A percentile compares a stretch with the other conserved stretches of the same genome.
Evolutionary conservation across 2,113 vertebrate genomes (phyloP).

Genomic region (Syngnathus floridae): DNA sequence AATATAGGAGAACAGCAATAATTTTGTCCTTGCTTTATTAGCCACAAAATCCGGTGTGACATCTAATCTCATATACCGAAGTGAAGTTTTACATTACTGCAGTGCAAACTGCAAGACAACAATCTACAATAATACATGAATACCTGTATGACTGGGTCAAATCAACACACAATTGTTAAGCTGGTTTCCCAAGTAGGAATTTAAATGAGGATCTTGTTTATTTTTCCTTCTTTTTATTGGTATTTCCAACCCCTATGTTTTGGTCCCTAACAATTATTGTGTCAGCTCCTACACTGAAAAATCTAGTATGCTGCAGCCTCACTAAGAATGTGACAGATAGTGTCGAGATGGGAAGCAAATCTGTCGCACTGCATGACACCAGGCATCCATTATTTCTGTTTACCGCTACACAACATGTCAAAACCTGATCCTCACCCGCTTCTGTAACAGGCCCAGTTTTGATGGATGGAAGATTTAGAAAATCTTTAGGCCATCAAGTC

Average conservation of each 20-base stretch:
- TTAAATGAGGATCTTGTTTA: neutral
- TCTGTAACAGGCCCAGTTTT: conserved; percentile 5
- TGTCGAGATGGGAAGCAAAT: conserved; percentile 16
- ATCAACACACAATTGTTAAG: neutral
- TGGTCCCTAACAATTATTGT: conserved; percentile 3
- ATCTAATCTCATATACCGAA: too few relatives aligned
- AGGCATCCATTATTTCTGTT: conserved; percentile 17
- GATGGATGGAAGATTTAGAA: conserved; percentile 3
- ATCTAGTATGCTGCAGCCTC: conserved; percentile 11
- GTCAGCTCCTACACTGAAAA: conserved; percentile 2
- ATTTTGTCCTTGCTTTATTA: too few relatives aligned
- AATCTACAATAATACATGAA: neutral
- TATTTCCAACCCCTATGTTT: neutral
- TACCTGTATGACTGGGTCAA: neutral
- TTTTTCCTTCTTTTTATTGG: neutral
- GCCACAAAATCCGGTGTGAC: neutral
- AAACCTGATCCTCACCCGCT: conserved; percentile 19
- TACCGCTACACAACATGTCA: conserved; percentile 18
- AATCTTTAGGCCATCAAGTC: neutral
- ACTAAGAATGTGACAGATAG: conserved; percentile 14
- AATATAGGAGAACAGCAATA: too few relatives aligned
- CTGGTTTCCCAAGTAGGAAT: neutral
- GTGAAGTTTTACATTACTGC: neutral
- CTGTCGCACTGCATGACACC: conserved; percentile 8
- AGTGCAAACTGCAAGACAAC: neutral